Evolutionary conservation across 1,140 invertebrate genomes (phyloP).

Genomic region (Neodiprion lecontei): DNA sequence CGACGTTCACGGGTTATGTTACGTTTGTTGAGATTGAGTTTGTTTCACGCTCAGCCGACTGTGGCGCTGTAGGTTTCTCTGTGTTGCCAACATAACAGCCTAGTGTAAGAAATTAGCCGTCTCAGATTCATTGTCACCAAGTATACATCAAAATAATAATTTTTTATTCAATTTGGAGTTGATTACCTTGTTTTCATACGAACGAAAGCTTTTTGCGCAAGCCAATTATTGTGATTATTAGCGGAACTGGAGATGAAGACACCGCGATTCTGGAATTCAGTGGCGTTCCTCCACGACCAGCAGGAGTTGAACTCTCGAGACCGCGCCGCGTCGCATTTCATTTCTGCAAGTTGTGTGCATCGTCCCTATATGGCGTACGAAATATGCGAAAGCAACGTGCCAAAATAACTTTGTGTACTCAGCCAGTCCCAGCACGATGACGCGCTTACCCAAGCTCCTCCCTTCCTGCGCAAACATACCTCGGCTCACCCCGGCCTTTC

Average conservation of each 20-base stretch:
- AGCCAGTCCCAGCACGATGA: constrained; percentile 14
- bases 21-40: no score
- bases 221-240: background rate
- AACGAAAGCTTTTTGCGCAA: background rate
- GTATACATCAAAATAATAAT: no score
- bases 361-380: background rate
- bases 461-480: constrained; percentile 30
- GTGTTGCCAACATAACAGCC: no score
- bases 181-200: no score
- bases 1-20: no score
- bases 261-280: background rate
- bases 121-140: no score
- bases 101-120: no score
- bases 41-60: no score
- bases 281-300: background rate
- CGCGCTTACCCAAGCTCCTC: constrained; percentile 21
- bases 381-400: background rate
- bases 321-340: no score
- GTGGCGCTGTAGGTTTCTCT: no score
- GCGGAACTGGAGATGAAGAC: background rate
- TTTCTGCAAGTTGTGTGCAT: background rate
- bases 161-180: no score
- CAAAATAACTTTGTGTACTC: constrained; percentile 5
- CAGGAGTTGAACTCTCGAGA: no score
- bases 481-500: background rate